phyloP scores from a whole-genome alignment of 1,140 invertebrate species.

The Drosophila orosa region DNA sequence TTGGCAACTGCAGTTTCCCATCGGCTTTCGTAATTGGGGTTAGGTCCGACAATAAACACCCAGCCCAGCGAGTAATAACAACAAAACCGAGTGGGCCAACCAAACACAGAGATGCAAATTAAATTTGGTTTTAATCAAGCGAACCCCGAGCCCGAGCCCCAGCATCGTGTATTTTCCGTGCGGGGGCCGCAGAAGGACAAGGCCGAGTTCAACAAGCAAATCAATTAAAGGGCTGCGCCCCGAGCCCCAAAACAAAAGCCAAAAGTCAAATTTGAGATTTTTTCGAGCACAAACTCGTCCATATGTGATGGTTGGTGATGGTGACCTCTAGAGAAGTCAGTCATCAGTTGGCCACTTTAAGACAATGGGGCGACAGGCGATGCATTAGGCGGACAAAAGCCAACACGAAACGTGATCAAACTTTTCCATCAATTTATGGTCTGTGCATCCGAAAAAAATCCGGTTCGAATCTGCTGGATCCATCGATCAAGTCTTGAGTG shows the following conservation, averaged over 20 bases:
- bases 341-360: conserved; percentile 43
- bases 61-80: conserved; percentile 21
- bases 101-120: conserved; percentile 60
- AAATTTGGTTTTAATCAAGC: conserved; percentile 80
- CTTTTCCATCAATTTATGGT: conserved; percentile 54
- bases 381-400: conserved; percentile 44
- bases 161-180: conserved; percentile 33
- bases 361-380: conserved; percentile 34
- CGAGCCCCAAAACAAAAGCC: conserved; percentile 26
- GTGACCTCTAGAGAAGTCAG: conserved; percentile 62
- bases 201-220: conserved; percentile 59
- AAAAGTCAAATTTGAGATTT: conserved; percentile 13
- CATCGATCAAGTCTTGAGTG: conserved; percentile 34
- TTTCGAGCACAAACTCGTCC: conserved; percentile 3
- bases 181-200: conserved; percentile 45
- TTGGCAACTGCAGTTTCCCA: conserved; percentile 32
- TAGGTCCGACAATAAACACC: conserved; percentile 50
- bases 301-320: conserved; percentile 20
- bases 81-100: conserved; percentile 38
- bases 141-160: background rate
- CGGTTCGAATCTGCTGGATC: conserved; percentile 37
- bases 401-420: conserved; percentile 63
- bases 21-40: conserved; percentile 63
- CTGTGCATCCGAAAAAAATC: conserved; percentile 53
- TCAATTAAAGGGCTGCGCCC: conserved; percentile 76